Evolutionary conservation across 2,888 invertebrate species (phyloP), one percentile per base, ranked within the genome.

Genomic region (Cheilosia scutellata): DNA sequence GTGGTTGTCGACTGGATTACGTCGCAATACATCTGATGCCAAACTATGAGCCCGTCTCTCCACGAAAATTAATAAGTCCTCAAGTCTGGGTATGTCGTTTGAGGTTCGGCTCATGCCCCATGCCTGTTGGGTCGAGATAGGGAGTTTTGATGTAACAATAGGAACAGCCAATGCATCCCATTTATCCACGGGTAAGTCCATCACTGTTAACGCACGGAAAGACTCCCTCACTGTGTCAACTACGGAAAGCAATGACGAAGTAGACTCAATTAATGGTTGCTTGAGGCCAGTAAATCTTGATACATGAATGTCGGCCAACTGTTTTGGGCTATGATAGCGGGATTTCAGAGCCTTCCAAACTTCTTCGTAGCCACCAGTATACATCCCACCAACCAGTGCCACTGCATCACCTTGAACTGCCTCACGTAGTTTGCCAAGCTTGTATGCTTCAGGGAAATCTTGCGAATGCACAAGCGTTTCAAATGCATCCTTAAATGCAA

Each of bases 81-180:
- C 70, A 2, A 74, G 44, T 11, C 49, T 60, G 0, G 82, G 82
- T 9, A 70, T 76, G 2, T 82, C 63, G 4, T 70, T 65, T 1
- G 75, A 58, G 2, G 33, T 47, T n/a, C 70, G n/a, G 4, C 71
- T 65, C 82, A 72, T 72, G 5, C 51, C 31, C 55, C 68, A 74
- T 4, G 60, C 74, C 57, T 57, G 62, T n/a, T 68, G 62, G 0
- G 83, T 78, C 3, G 25, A 27, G 9, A 16, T 6, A 4, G 78
- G 58, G 27, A 79, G 27, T 40, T 84, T 74, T 2, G 70, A 68
- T 7, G 55, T 42, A 4, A 77, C 20, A 9, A 72, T 60, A 11
- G 82, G 82, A 1, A 82, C 77, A 0, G 66, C 47, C 55, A 82
- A 65, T 16, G 71, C 82, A 72, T 82, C 75, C 75, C 76, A 86